phyloP scores from a whole-genome alignment of 1,140 invertebrate species.

The Temnothorax nylanderi region DNA sequence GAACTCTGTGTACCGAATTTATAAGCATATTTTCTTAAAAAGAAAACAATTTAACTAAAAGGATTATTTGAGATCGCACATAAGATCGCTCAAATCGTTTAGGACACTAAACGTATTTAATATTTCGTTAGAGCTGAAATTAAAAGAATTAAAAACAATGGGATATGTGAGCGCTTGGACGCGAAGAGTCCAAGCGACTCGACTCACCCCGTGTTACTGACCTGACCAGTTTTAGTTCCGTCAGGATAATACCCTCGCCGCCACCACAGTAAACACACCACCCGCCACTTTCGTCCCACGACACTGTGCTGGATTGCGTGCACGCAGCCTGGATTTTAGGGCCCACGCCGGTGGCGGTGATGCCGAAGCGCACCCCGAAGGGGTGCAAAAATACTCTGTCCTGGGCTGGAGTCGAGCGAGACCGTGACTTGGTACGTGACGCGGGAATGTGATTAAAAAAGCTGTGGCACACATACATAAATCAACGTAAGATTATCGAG shows the following conservation, averaged over 20 bases:
- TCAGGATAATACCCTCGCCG: slow-evolving; percentile 59
- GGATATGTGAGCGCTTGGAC: not conserved
- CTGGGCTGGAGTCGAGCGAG: slow-evolving; percentile 6
- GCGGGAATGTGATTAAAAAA: slow-evolving; percentile 14
- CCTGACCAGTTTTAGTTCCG: slow-evolving; percentile 51
- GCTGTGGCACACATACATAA: slow-evolving; percentile 30
- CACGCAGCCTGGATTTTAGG: slow-evolving; percentile 46
- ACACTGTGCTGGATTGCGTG: slow-evolving; percentile 52
- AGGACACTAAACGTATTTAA: not conserved
- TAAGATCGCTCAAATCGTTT: not conserved
- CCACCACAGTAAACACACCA: slow-evolving; percentile 59
- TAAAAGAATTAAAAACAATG: not conserved
- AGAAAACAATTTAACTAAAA: not conserved
- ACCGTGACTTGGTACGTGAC: slow-evolving; percentile 8
- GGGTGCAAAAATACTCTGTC: slow-evolving; percentile 24
- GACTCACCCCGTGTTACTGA: slow-evolving; percentile 58
- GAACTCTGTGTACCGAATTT: not conserved
- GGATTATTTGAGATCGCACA: not conserved
- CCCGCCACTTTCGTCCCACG: slow-evolving; percentile 58
- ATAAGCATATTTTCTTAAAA: not conserved
- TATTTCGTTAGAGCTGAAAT: not conserved
- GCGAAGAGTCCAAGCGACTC: slow-evolving; percentile 16
- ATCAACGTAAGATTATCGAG: slow-evolving; percentile 10
- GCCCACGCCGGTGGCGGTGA: slow-evolving; percentile 13
- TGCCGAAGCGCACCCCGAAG: not conserved